Conservation (phyloP, 2,797 vertebrate species). For the Coendou prehensilis region DNA sequence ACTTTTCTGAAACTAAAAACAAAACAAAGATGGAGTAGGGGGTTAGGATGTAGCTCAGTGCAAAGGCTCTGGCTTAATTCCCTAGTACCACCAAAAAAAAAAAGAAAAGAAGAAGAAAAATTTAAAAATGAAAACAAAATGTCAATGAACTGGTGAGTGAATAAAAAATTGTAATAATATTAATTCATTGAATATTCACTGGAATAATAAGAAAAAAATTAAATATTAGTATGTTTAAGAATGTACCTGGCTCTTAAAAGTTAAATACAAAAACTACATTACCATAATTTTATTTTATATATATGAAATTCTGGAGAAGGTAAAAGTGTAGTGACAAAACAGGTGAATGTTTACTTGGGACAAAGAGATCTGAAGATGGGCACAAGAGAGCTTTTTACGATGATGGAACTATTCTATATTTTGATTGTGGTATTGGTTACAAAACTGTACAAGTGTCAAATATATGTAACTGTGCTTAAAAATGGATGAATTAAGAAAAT, state of each 20-base stretch:
- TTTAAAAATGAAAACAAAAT: constrained; percentile 11
- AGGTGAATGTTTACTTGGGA: background rate
- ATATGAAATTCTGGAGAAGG: background rate
- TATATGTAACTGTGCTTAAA: background rate
- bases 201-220: background rate
- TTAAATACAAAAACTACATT: background rate
- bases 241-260: background rate
- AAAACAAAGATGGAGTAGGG: background rate
- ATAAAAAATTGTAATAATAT: background rate
- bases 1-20: background rate
- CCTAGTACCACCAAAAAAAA: background rate
- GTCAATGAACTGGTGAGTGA: background rate
- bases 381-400: background rate
- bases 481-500: background rate
- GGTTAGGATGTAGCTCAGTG: background rate
- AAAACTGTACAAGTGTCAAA: background rate
- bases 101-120: background rate
- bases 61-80: background rate
- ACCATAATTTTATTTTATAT: background rate
- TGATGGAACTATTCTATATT: background rate
- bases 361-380: background rate
- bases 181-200: constrained; percentile 36
- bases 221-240: background rate
- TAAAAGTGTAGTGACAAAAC: background rate
- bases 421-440: background rate